These are phyloP conservation scores for Tricholaema leucomelas DNA, from an alignment of 2,113 vertebrate genomes.

Conservation along the genomic window DNA sequence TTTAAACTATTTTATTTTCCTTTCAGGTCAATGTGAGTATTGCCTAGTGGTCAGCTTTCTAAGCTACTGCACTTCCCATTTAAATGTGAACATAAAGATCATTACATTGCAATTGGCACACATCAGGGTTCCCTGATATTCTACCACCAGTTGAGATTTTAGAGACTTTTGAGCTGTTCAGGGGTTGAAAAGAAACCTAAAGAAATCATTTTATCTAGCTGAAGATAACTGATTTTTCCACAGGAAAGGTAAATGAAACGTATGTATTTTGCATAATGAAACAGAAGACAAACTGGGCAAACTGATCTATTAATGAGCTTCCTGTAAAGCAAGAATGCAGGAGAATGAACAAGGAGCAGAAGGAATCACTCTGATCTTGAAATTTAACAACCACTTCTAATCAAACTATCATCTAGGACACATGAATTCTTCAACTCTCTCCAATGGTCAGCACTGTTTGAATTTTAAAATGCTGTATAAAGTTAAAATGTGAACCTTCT, in stretches of 20 bases:
- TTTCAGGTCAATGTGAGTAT: constrained; percentile 72
- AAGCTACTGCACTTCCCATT: constrained; percentile 68
- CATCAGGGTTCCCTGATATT: constrained; percentile 72
- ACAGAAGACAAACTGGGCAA: constrained; percentile 79
- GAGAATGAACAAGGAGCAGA: constrained; percentile 48
- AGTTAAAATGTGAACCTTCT: constrained; percentile 45
- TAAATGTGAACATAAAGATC: constrained; percentile 76
- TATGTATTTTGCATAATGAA: constrained; percentile 82
- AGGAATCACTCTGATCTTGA: constrained; percentile 77
- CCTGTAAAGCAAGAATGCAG: constrained; percentile 71
- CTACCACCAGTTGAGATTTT: constrained; percentile 81
- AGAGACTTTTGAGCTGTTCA: constrained; percentile 69
- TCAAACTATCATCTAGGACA: constrained; percentile 66
- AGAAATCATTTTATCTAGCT: constrained; percentile 77
- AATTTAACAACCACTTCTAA: constrained; percentile 76
- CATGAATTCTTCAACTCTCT: constrained; percentile 49
- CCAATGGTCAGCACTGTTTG: constrained; percentile 37
- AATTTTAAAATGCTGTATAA: constrained; percentile 33
- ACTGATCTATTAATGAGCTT: constrained; percentile 77
- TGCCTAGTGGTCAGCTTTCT: constrained; percentile 74
- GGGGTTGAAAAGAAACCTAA: constrained; percentile 74
- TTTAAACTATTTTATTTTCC: constrained; percentile 64
- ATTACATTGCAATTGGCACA: constrained; percentile 76
- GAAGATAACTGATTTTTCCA: constrained; percentile 71
- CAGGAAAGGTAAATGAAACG: constrained; percentile 78